Evolutionary conservation across 2,113 vertebrate genomes (phyloP), one percentile per base, ranked within the genome.

Genomic region (Brachyhypopomus gauderio): DNA sequence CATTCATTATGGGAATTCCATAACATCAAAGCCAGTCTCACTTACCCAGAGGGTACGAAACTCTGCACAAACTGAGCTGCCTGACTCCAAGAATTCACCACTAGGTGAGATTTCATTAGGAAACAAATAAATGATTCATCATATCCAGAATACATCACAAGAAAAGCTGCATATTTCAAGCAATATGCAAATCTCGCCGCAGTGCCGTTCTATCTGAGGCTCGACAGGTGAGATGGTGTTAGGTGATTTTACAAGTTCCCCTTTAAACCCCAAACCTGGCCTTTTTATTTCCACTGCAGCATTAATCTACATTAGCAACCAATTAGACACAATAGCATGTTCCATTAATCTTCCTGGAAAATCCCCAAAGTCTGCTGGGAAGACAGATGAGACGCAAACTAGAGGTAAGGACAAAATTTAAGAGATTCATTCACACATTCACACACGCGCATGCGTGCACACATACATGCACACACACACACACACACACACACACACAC

Each of bases 281-380:
- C 55, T 34, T 83, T 83, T 60, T 79, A 67, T 56, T 45, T 76
- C 72, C 38, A 76, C 38, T 36, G 34, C 22, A 72, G 41, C 84
- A 83, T 83, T 83, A 76, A 76, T 85, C 80, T 79, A 75, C 55
- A 82, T 87, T 85, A 87, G 74, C 79, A 64, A 71, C 58, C 60
- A 82, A 77, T 82, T 85, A 84, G 80, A 48, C 59, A 81, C 59
- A 63, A 74, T 25, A 76, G 69, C 56, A 69, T 36, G 83, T 69
- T 80, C 48, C 78, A 87, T 87, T 87, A 83, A 85, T 87, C 83
- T 79, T 83, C 58, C 23, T 77, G 45, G 62, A 34, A 79, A 82
- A 41, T 75, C 62, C 52, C 17, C 55, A 80, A 79, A 55, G 11
- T 64, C 34, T 52, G 22, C 45, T 67, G 30, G 34, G 81, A 78